Evolutionary conservation across 2,888 invertebrate species (phyloP), one percentile per base, ranked within the genome.

Genomic region (Hyles lineata): DNA sequence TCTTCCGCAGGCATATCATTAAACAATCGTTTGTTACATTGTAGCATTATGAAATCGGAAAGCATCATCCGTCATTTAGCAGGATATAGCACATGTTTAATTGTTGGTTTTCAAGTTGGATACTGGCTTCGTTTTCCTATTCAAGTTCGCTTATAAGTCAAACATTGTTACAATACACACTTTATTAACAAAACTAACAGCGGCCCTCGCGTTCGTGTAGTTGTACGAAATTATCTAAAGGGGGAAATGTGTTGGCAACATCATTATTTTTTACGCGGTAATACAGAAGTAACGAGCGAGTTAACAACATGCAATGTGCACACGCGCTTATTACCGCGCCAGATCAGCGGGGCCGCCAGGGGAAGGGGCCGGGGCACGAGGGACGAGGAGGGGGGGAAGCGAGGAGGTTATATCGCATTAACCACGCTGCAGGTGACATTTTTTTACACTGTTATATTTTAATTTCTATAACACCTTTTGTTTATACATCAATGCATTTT

Each of bases 211-310:
- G 73, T 74, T 73, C 72, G 75, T 76, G 77, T 78, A 77, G 77
- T 78, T 77, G 76, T 79, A 82, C 80, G 76, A 79, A 80, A 83
- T 84, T 79, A 82, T 80, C 82, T 80, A 82, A 80, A 77, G 76
- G 81, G 79, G 77, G 80, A 79, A 80, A 82, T 81, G 76, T 79
- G 78, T 81, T 77, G 75, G 75, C 78, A 80, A 81, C 77, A 80
- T 85, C 83, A 79, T 82, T 83, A 82, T 85, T 82, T 83, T 86
- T 85, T 83, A 82, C 80, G 79, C 76, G 76, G 79, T 75, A 77
- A 80, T 83, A 81, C 80, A 82, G 79, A 81, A 83, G 79, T 83
- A 86, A 84, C 80, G 82, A 84, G 82, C 79, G 74, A 78, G 76
- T 78, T 78, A 77, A 82, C 74, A 75, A 75, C 85, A 82, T 84